A percentile compares a stretch with the other conserved stretches of the same genome.
These are phyloP conservation scores for Zalophus californianus DNA, from an alignment of 2,797 vertebrate genomes.

Conservation along the genomic window DNA sequence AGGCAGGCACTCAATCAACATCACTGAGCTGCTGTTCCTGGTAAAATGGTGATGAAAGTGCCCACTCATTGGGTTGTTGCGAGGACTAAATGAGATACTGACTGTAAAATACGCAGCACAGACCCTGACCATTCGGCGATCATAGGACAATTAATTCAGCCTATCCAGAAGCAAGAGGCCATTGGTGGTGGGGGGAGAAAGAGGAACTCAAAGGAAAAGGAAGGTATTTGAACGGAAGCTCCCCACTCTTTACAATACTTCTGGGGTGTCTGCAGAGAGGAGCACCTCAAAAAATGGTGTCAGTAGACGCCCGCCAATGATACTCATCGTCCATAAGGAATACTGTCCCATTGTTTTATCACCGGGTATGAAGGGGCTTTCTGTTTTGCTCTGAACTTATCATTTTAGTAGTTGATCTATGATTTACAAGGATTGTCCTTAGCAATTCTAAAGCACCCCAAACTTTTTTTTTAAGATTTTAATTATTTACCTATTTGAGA, in stretches of 20 bases:
- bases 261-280: not conserved
- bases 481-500: too few relatives aligned
- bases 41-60: not conserved
- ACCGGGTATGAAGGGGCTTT: not conserved
- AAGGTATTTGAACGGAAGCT: not conserved
- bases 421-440: slow-evolving; percentile 25
- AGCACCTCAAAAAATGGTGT: not conserved
- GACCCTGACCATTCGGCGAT: not conserved
- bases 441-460: not conserved
- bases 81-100: not conserved
- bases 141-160: not conserved
- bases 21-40: not conserved
- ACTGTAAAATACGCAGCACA: not conserved
- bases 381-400: not conserved
- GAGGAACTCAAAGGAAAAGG: not conserved
- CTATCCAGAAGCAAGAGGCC: not conserved
- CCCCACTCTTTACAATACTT: not conserved
- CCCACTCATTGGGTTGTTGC: not conserved
- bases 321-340: not conserved
- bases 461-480: not conserved
- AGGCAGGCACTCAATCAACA: too few relatives aligned
- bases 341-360: not conserved
- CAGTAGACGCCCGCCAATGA: not conserved
- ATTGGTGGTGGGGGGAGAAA: not conserved
- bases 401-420: not conserved